Evolutionary conservation across 2,113 vertebrate genomes (phyloP), one percentile per base, ranked within the genome.

Genomic region (Lampris incognitus): DNA sequence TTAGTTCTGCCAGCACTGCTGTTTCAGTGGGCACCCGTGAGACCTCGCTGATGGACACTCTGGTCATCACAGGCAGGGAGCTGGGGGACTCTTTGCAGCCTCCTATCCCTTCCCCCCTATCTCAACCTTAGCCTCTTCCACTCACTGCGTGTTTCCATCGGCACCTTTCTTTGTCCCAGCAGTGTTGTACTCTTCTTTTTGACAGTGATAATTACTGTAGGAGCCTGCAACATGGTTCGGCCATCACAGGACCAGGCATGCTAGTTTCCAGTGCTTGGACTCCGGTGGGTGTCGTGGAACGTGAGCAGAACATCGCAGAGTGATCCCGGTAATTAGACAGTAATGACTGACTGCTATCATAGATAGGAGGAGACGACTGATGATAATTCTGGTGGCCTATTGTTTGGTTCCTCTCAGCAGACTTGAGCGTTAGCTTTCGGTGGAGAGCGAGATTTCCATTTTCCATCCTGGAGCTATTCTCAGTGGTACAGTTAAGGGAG

Each of bases 31-130:
- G 85, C 86, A 92, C 94, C 91, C 91, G 52, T 66, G 94, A 93
- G 94, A 93, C 90, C 82, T 74, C 51, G 48, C 85, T 94, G 93
- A 95, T 93, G 93, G 94, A 94, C 94, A 93, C 86, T 90, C 79
- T 70, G 91, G 94, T 93, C 90, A 92, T 90, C 85, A 87, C 86
- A 88, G 82, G 89, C 87, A 86, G 87, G 86, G 88, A 81, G 89
- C 89, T 84, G 63, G 83, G 92, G 91, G 93, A 94, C 90, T 75
- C 72, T 79, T 67, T 76, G 79, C 85, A 76, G 74, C 89, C 72
- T 41, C 79, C 66, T 52, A 40, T 5, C 62, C 70, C 44, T 38
- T 61, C 51, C 39, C 64, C 41, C 39, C 55, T 9, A 57, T 79
- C 78, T 80, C 85, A 87, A 82, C 83, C 85, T 81, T 86, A 85